phyloP scores from a whole-genome alignment of 2,113 vertebrate species.

The Perca schrenkii region DNA sequence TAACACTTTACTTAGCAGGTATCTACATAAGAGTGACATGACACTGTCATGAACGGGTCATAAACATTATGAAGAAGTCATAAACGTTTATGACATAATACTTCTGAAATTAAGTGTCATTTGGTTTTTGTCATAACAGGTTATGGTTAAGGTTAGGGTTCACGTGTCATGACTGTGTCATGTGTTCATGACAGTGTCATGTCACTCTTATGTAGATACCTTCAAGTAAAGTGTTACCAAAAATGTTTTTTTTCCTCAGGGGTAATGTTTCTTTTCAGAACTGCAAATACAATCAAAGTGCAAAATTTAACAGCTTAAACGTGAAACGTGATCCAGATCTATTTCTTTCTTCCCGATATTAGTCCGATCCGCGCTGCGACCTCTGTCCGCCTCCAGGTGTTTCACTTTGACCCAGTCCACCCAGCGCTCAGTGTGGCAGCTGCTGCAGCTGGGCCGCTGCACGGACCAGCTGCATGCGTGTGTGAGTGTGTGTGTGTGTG shows the following conservation, averaged over 20 bases:
- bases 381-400: slow-evolving; percentile 56
- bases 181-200: too few species aligned
- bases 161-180: too few species aligned
- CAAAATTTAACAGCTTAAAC: slow-evolving; percentile 11
- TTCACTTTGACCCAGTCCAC: slow-evolving; percentile 37
- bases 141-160: too few species aligned
- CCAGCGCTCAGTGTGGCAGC: slow-evolving; percentile 48
- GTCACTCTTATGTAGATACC: too few species aligned
- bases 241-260: neutral
- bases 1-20: too few species aligned
- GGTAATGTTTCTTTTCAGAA: neutral
- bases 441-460: slow-evolving; percentile 63
- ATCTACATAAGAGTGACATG: too few species aligned
- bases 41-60: too few species aligned
- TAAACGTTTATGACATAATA: too few species aligned
- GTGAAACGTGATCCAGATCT: neutral
- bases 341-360: slow-evolving; percentile 8
- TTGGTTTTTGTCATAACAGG: too few species aligned
- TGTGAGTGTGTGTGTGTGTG: slow-evolving; percentile 24
- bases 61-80: too few species aligned
- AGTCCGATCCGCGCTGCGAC: neutral
- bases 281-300: slow-evolving; percentile 14
- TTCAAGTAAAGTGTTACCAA: too few species aligned
- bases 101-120: too few species aligned
- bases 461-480: slow-evolving; percentile 56